Percentiles rank a stretch among this genome's conserved stretches.
Evolutionary conservation across 2,888 invertebrate genomes (phyloP).

Genomic region (Drosophila prolongata): DNA sequence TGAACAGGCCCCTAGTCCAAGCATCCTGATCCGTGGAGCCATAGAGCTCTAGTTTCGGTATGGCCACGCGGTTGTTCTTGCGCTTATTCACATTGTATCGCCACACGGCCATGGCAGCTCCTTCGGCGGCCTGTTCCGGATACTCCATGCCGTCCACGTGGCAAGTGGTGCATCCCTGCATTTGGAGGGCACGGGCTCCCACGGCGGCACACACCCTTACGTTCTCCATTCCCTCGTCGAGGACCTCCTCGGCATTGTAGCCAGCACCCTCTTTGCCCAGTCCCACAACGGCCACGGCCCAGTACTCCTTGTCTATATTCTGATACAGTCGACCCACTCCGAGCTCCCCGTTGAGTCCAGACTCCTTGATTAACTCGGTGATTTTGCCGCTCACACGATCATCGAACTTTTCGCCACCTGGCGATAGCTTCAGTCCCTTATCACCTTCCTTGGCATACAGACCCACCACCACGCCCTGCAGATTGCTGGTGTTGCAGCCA

Average conservation of each 20-base stretch:
- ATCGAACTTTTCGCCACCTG: constrained; percentile 84
- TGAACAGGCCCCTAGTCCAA: constrained; percentile 88
- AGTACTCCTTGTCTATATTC: constrained; percentile 62
- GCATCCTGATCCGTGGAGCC: constrained; percentile 85
- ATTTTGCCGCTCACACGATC: constrained; percentile 84
- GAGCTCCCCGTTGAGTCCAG: constrained; percentile 39
- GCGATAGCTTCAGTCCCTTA: constrained; percentile 81
- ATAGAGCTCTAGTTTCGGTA: constrained; percentile 85
- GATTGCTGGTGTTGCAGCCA: not conserved
- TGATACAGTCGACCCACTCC: constrained; percentile 55
- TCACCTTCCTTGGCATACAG: constrained; percentile 83
- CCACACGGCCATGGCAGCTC: constrained; percentile 86
- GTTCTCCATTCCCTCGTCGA: constrained; percentile 88
- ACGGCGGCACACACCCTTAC: constrained; percentile 88
- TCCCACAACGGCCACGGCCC: constrained; percentile 87
- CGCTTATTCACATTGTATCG: constrained; percentile 87
- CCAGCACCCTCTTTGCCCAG: constrained; percentile 87
- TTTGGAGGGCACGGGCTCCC: constrained; percentile 84
- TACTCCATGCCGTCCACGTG: constrained; percentile 87
- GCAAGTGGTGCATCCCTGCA: constrained; percentile 85
- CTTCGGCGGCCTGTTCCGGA: constrained; percentile 89
- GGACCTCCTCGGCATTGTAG: constrained; percentile 87
- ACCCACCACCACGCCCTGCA: constrained; percentile 85
- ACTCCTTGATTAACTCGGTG: constrained; percentile 81
- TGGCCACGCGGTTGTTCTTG: constrained; percentile 81